Percentiles rank a stretch among this genome's conserved stretches.
Evolutionary conservation across 2,888 invertebrate genomes (phyloP).

Genomic region (Drosophila siamana): DNA sequence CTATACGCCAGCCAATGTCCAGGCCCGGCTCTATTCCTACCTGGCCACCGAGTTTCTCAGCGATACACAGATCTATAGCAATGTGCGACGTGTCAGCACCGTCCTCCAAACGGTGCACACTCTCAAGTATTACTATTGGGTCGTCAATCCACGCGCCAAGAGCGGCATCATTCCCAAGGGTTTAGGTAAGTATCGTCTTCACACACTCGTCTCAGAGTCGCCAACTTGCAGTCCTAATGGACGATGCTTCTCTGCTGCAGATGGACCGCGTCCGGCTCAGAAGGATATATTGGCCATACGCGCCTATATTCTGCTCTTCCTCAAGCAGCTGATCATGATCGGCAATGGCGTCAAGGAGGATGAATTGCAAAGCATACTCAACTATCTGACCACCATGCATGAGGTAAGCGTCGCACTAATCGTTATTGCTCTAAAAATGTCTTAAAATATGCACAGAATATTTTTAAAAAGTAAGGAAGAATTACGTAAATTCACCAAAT

Average conservation of each 20-base stretch:
- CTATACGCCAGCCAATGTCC: slow-evolving; percentile 97
- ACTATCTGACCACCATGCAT: slow-evolving; percentile 98
- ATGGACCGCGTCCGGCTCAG: slow-evolving; percentile 96
- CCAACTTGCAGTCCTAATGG: no score
- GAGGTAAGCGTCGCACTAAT: no score
- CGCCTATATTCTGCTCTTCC: slow-evolving; percentile 96
- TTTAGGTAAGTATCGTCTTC: slow-evolving; percentile 91
- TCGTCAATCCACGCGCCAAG: slow-evolving; percentile 96
- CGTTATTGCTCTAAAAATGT: no score
- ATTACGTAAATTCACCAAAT: no score
- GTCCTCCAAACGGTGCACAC: slow-evolving; percentile 99
- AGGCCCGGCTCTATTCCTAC: slow-evolving; percentile 97
- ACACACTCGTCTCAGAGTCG: no score
- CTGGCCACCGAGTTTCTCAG: slow-evolving; percentile 99
- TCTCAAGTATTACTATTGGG: slow-evolving; percentile 99
- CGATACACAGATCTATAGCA: slow-evolving; percentile 98
- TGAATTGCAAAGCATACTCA: slow-evolving; percentile 98
- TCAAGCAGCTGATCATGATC: slow-evolving; percentile 98
- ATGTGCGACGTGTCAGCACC: slow-evolving; percentile 97
- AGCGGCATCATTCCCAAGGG: slow-evolving; percentile 98
- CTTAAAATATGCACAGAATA: no score
- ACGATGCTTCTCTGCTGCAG: slow-evolving; percentile 86
- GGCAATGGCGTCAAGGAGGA: slow-evolving; percentile 99
- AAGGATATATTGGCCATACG: slow-evolving; percentile 97
- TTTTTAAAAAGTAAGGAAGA: no score